Percentiles rank a stretch among this genome's conserved stretches.
Evolutionary conservation across 2,113 vertebrate species (phyloP).

Genomic region (Aplodontia rufa): DNA sequence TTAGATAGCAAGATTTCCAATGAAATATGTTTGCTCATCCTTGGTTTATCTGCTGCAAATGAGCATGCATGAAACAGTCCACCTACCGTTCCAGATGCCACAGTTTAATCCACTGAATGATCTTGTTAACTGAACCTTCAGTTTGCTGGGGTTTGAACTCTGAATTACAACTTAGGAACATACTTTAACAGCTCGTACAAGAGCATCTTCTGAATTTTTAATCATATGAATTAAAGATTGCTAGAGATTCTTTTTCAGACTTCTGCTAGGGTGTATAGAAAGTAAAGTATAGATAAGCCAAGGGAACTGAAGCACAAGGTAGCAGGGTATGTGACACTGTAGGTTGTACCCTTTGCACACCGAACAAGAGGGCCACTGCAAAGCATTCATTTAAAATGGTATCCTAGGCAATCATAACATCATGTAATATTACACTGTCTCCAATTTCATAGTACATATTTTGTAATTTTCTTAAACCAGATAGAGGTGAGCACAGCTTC

Average conservation of each 20-base stretch:
- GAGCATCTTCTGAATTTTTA: slow-evolving; percentile 90
- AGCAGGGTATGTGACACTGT: slow-evolving; percentile 25
- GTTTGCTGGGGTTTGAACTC: slow-evolving; percentile 90
- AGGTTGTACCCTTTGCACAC: slow-evolving; percentile 39
- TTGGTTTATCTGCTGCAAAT: slow-evolving; percentile 84
- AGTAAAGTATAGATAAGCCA: slow-evolving; percentile 83
- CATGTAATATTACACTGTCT: not conserved
- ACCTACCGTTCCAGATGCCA: slow-evolving; percentile 83
- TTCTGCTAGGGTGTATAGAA: slow-evolving; percentile 81
- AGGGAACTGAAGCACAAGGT: slow-evolving; percentile 77
- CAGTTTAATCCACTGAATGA: slow-evolving; percentile 84
- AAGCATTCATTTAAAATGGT: slow-evolving; percentile 74
- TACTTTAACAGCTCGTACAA: slow-evolving; percentile 90
- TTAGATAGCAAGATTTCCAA: slow-evolving; percentile 75
- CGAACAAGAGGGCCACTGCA: slow-evolving; percentile 49
- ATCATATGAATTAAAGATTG: slow-evolving; percentile 91
- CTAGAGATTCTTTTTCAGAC: slow-evolving; percentile 84
- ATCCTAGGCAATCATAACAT: slow-evolving; percentile 57
- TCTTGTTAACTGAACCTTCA: slow-evolving; percentile 90
- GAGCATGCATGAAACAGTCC: slow-evolving; percentile 81
- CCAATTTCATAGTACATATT: not conserved
- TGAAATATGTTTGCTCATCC: slow-evolving; percentile 77
- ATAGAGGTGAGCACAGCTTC: not conserved
- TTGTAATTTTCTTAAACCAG: not conserved
- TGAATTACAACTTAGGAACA: slow-evolving; percentile 88